These are phyloP conservation scores for Anthonomus grandis DNA, from an alignment of 1,140 invertebrate genomes.

Conservation along the genomic window DNA sequence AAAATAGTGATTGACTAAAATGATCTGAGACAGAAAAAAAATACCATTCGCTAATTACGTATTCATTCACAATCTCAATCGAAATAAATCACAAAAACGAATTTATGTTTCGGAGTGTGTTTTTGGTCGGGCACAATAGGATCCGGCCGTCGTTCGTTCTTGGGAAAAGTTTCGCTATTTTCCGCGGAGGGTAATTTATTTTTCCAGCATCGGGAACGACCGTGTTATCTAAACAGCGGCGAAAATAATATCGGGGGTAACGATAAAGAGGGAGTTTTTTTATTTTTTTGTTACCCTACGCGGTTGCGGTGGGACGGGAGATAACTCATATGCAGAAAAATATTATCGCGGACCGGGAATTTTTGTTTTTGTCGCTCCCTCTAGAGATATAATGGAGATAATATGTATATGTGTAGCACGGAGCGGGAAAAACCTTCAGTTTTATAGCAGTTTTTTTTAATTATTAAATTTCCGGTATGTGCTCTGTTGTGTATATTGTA, in stretches of 20 bases:
- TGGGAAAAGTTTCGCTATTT: slow-evolving; percentile 50
- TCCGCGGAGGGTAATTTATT: slow-evolving; percentile 50
- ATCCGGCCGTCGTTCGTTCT: slow-evolving; percentile 39
- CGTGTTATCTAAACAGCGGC: slow-evolving; percentile 50
- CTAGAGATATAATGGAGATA: slow-evolving; percentile 19
- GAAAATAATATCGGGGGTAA: slow-evolving; percentile 51
- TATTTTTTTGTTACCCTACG: slow-evolving; percentile 36
- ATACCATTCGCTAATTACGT: slow-evolving; percentile 27
- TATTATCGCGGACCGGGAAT: slow-evolving; percentile 32
- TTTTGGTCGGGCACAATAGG: slow-evolving; percentile 40
- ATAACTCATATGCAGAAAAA: slow-evolving; percentile 43
- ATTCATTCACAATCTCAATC: slow-evolving; percentile 24
- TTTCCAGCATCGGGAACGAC: slow-evolving; percentile 46
- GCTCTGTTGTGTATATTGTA: neutral
- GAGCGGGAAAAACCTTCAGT: slow-evolving; percentile 9
- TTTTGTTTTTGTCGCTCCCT: slow-evolving; percentile 22
- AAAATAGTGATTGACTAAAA: too few species aligned
- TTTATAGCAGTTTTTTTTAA: neutral
- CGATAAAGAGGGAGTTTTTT: slow-evolving; percentile 48
- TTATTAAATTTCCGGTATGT: neutral
- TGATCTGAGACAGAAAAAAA: too few species aligned
- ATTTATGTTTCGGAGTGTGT: slow-evolving; percentile 25
- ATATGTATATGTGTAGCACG: slow-evolving; percentile 18
- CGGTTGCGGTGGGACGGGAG: slow-evolving; percentile 42
- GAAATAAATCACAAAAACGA: slow-evolving; percentile 22